Conservation (phyloP, 2,113 vertebrate genomes). For the Pogona vitticeps region DNA sequence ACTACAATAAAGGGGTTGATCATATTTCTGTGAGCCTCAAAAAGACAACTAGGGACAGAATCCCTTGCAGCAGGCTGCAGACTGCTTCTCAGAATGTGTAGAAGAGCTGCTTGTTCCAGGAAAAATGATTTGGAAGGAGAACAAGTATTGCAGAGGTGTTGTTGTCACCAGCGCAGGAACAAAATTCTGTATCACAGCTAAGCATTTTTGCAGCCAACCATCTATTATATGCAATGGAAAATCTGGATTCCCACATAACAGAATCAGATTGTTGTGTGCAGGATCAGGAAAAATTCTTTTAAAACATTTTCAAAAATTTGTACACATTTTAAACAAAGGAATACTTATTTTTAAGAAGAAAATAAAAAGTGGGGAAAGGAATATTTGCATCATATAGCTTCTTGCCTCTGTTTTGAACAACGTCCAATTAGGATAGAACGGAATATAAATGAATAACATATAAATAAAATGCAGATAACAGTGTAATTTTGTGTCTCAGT, state of each 20-base stretch:
- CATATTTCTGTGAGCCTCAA: not conserved
- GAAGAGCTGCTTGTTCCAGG: not conserved
- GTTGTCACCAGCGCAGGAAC: too few species aligned
- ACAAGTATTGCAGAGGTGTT: not conserved
- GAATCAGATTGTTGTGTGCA: not conserved
- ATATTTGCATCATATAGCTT: not conserved
- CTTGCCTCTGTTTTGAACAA: not conserved
- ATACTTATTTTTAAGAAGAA: not conserved
- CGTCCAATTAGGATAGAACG: not conserved
- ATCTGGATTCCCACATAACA: not conserved
- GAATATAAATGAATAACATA: not conserved
- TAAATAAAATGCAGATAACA: too few species aligned
- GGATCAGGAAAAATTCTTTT: not conserved
- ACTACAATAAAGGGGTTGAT: not conserved
- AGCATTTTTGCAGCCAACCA: not conserved
- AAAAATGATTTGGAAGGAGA: not conserved
- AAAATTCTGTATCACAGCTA: not conserved
- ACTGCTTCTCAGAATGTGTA: too few species aligned
- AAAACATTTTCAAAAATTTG: too few species aligned
- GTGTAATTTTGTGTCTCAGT: not conserved
- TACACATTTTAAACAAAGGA: too few species aligned
- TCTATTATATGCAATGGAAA: not conserved
- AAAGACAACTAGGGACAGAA: too few species aligned
- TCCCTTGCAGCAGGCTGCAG: not conserved
- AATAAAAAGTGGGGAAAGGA: not conserved